phyloP scores from a whole-genome alignment of 2,113 vertebrate genomes.

The Rhipidura dahli region DNA sequence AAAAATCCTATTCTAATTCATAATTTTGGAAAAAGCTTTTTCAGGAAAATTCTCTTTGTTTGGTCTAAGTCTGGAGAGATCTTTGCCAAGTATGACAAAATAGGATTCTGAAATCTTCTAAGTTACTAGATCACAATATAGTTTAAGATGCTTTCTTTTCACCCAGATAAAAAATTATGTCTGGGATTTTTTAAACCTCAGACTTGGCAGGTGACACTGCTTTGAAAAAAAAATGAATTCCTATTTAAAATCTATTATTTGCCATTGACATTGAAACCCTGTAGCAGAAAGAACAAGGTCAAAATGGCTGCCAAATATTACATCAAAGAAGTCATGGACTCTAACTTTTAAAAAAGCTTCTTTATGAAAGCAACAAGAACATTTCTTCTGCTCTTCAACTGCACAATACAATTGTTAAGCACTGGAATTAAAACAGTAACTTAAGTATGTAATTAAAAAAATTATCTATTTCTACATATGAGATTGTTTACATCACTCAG shows the following conservation, averaged over 20 bases:
- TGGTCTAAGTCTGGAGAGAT: not conserved
- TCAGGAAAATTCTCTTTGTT: conserved; percentile 18
- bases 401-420: not conserved
- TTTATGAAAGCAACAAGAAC: not conserved
- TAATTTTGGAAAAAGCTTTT: not conserved
- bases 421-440: not conserved
- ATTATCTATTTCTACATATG: not conserved
- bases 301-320: not conserved
- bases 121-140: conserved; percentile 15
- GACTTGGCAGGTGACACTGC: not conserved
- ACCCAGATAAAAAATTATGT: not conserved
- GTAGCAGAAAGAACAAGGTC: not conserved
- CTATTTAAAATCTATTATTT: conserved; percentile 5
- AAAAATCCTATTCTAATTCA: not conserved
- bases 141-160: not conserved
- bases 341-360: not conserved
- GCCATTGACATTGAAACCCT: not conserved
- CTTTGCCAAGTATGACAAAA: conserved; percentile 56
- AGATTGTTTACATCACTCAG: not conserved
- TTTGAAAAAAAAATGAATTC: not conserved
- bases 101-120: conserved; percentile 2
- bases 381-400: conserved; percentile 23
- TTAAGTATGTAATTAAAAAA: not conserved
- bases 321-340: not conserved
- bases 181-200: not conserved